phyloP scores from a whole-genome alignment of 35 echinoderm and acorn worm genomes.

The Anneissia japonica region DNA sequence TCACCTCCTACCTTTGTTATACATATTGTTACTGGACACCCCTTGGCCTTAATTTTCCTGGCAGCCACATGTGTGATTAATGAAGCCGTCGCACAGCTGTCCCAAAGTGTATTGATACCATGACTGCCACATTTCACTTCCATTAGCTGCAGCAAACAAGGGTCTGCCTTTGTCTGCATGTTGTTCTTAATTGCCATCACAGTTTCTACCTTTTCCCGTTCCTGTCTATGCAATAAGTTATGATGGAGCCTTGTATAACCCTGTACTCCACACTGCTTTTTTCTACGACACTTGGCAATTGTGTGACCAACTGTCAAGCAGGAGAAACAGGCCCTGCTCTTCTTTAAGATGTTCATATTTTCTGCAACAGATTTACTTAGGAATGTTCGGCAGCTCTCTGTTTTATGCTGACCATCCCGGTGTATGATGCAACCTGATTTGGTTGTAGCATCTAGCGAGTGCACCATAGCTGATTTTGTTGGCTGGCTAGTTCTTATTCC shows the following conservation, averaged over 20 bases:
- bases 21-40: conserved; percentile 2
- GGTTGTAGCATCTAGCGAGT: neutral
- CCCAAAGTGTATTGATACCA: conserved; percentile 8
- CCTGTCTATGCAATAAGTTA: neutral
- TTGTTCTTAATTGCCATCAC: conserved; percentile 1
- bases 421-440: neutral
- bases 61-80: conserved; percentile 19
- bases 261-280: conserved; percentile 3
- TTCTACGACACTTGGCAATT: neutral
- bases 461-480: neutral
- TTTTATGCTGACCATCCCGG: neutral
- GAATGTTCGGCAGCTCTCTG: neutral
- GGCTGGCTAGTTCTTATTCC: conserved; percentile 12
- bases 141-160: conserved; percentile 36
- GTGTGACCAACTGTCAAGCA: neutral
- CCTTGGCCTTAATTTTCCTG: conserved; percentile 12
- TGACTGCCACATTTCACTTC: neutral
- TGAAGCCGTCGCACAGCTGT: conserved; percentile 34
- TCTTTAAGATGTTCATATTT: neutral
- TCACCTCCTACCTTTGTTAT: conserved; percentile 30
- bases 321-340: neutral
- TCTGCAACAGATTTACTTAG: neutral
- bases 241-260: neutral
- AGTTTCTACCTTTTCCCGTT: neutral
- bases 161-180: conserved; percentile 4